Conservation (phyloP, 2,888 invertebrate species). For the Poecilus cupreus region DNA sequence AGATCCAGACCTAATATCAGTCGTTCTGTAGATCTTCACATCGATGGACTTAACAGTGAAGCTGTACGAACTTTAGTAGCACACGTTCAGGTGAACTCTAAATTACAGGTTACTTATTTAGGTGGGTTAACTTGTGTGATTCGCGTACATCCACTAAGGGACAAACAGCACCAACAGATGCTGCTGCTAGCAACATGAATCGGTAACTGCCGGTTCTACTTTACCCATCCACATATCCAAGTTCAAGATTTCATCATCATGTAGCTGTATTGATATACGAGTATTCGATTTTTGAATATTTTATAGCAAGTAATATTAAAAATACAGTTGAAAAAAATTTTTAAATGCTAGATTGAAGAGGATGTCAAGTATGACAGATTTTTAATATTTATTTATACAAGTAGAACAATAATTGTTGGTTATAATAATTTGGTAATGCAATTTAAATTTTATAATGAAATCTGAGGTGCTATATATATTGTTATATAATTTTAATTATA, state of each 20-base stretch:
- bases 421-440: slow-evolving; percentile 3
- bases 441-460: slow-evolving; percentile 40
- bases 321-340: background rate
- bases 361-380: slow-evolving; percentile 19
- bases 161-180: slow-evolving; percentile 41
- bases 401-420: slow-evolving; percentile 32
- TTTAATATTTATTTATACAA: slow-evolving; percentile 24
- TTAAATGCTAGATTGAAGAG: slow-evolving; percentile 15
- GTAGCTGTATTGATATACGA: slow-evolving; percentile 6
- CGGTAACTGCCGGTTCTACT: background rate
- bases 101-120: slow-evolving; percentile 49
- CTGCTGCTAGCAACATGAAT: slow-evolving; percentile 38
- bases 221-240: slow-evolving; percentile 48
- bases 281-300: slow-evolving; percentile 26
- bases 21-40: slow-evolving; percentile 39
- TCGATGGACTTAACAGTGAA: slow-evolving; percentile 51
- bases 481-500: slow-evolving; percentile 3
- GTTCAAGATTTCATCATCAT: slow-evolving; percentile 20
- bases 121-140: slow-evolving; percentile 50
- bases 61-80: slow-evolving; percentile 48
- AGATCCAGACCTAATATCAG: background rate
- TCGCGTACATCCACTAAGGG: slow-evolving; percentile 45
- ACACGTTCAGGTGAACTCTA: slow-evolving; percentile 38
- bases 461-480: slow-evolving; percentile 43
- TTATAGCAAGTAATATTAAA: slow-evolving; percentile 23